Conservation (phyloP, 1,140 invertebrate species). For the Anagrus nilaparvatae region DNA sequence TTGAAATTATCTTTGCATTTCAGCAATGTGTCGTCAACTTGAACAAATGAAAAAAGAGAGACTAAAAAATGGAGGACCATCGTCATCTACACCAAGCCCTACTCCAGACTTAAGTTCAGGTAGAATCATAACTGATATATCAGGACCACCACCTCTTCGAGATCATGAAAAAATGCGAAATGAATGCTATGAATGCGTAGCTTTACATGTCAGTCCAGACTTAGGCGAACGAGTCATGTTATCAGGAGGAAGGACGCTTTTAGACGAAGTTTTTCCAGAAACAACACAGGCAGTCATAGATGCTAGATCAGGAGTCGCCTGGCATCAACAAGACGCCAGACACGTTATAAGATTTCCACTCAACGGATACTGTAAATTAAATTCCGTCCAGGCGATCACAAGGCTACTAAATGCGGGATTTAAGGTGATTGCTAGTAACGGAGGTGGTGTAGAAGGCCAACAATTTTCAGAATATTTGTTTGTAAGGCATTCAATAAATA, state of each 20-base stretch:
- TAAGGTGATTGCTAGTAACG: conserved; percentile 70
- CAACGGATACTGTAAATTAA: conserved; percentile 87
- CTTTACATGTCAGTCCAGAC: conserved; percentile 80
- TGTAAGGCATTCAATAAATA: conserved; percentile 47
- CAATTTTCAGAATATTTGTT: conserved; percentile 90
- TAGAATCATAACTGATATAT: conserved; percentile 16
- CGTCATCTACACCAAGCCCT: conserved; percentile 27
- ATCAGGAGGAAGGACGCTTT: conserved; percentile 64
- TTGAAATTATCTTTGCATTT: conserved; percentile 19
- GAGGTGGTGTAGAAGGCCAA: conserved; percentile 81
- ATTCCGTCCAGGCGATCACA: conserved; percentile 81
- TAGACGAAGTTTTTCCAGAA: conserved; percentile 83
- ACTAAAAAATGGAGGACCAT: conserved; percentile 45
- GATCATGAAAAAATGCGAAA: conserved; percentile 15
- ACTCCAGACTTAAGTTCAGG: conserved; percentile 18
- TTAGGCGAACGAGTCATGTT: conserved; percentile 79
- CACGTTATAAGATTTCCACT: conserved; percentile 84
- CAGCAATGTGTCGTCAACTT: conserved; percentile 66
- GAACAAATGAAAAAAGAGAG: conserved; percentile 67
- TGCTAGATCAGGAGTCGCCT: conserved; percentile 65
- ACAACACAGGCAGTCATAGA: conserved; percentile 76
- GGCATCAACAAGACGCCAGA: conserved; percentile 73
- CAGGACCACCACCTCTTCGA: conserved; percentile 19
- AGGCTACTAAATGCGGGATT: conserved; percentile 79
- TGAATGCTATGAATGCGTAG: conserved; percentile 63